A percentile compares a stretch with the other conserved stretches of the same genome.
phyloP scores from a whole-genome alignment of 2,113 vertebrate species.

The Halcyon senegalensis region DNA sequence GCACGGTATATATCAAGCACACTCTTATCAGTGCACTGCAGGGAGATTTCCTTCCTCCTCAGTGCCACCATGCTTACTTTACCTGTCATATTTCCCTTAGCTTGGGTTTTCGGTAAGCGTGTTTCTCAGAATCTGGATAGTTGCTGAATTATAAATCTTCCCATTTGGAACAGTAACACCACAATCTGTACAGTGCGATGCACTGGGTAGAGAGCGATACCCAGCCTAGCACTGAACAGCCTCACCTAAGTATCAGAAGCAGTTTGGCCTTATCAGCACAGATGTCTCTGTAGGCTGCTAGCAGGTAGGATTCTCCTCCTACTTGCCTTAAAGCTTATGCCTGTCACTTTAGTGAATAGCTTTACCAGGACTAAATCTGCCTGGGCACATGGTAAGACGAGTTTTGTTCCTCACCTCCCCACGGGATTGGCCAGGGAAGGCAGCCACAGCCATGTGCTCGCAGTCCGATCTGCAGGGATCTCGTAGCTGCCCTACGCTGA shows the following conservation, averaged over 20 bases:
- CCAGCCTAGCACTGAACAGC: not conserved
- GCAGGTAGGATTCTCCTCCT: not conserved
- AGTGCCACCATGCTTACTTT: slow-evolving; percentile 26
- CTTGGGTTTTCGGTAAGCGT: not conserved
- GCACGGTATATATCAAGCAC: not conserved
- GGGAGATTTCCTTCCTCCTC: slow-evolving; percentile 52
- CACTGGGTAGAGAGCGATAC: not conserved
- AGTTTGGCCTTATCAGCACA: not conserved
- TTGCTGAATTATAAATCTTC: not conserved
- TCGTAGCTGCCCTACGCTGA: accelerated
- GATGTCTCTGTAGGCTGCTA: not conserved
- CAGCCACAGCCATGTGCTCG: not conserved
- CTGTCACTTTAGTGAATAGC: not conserved
- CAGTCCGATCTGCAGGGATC: not conserved
- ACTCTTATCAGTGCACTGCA: slow-evolving; percentile 51
- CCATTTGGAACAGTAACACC: not conserved
- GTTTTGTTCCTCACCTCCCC: not conserved
- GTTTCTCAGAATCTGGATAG: slow-evolving; percentile 25
- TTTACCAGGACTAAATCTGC: not conserved
- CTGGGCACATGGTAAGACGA: not conserved
- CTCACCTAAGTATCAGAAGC: not conserved
- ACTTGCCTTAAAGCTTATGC: not conserved
- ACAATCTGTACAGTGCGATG: not conserved
- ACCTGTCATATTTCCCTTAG: slow-evolving; percentile 33
- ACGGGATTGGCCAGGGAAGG: not conserved